Evolutionary conservation across 2,113 vertebrate species (phyloP).

Genomic region (Rattus rattus): DNA sequence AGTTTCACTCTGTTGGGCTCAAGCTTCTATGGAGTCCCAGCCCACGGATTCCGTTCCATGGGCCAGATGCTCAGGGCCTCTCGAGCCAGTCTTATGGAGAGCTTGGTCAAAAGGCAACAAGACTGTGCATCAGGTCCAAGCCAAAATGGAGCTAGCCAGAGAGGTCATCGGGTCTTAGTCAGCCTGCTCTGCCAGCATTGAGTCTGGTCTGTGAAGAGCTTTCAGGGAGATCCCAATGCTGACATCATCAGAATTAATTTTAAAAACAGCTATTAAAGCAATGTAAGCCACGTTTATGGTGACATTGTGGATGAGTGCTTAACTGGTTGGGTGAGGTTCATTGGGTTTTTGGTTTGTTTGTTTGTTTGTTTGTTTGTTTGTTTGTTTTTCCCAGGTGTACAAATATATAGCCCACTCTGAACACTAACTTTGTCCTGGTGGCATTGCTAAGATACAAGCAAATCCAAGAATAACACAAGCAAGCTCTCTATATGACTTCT

Average conservation of each 20-base stretch:
- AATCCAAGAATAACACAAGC: conserved; percentile 82
- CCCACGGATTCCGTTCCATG: conserved; percentile 60
- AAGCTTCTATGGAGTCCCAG: conserved; percentile 70
- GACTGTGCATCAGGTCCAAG: background rate
- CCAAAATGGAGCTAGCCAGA: background rate
- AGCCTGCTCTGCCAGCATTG: background rate
- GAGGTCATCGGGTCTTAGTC: background rate
- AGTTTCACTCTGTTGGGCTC: conserved; percentile 82
- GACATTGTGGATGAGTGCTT: background rate
- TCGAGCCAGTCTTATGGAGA: conserved; percentile 40
- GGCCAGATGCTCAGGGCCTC: conserved; percentile 76
- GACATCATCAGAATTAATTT: conserved; percentile 27
- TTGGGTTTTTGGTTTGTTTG: background rate
- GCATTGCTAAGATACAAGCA: conserved; percentile 83
- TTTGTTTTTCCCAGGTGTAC: conserved; percentile 4
- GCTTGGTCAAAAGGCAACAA: conserved; percentile 53
- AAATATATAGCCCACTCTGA: conserved; percentile 70
- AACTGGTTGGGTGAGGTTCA: background rate
- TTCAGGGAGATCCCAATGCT: background rate
- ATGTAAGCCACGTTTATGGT: conserved; percentile 43
- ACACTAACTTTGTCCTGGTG: conserved; percentile 71
- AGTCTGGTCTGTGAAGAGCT: background rate
- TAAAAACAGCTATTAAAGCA: conserved; percentile 67
- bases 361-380: background rate
- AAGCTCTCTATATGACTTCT: conserved; percentile 83